Conservation (phyloP, 2,113 vertebrate genomes). For the Psammodynastes pulverulentus region DNA sequence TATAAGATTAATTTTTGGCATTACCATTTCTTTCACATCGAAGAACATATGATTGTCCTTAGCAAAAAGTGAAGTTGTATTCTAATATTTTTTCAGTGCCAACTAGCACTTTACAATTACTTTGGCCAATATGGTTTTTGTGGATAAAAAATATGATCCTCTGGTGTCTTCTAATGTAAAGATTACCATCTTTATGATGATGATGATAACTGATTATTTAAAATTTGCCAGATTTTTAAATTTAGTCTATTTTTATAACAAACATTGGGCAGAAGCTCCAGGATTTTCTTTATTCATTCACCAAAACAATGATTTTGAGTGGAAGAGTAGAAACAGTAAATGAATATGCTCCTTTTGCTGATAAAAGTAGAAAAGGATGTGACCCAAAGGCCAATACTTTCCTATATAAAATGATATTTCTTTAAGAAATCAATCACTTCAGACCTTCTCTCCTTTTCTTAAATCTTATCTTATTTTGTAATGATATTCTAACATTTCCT, state of each 20-base stretch:
- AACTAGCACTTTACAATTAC: background rate
- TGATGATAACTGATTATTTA: background rate
- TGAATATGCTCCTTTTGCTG: background rate
- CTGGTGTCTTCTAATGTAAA: background rate
- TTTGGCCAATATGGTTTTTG: background rate
- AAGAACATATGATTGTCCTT: background rate
- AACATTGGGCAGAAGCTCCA: background rate
- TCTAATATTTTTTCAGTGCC: background rate
- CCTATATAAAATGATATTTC: background rate
- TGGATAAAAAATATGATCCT: background rate
- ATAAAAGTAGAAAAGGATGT: background rate
- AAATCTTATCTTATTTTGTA: background rate
- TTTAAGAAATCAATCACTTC: background rate
- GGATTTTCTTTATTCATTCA: background rate
- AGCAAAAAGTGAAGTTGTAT: background rate
- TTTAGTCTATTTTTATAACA: background rate
- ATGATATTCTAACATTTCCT: background rate
- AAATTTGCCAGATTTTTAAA: background rate
- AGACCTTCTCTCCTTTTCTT: background rate
- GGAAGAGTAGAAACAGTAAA: background rate
- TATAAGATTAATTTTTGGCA: background rate
- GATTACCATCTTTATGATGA: background rate
- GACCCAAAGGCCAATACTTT: background rate
- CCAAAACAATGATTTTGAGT: background rate
- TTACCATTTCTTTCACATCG: background rate